Conservation (phyloP, 2,797 vertebrate species). For the Decapterus maruadsi region DNA sequence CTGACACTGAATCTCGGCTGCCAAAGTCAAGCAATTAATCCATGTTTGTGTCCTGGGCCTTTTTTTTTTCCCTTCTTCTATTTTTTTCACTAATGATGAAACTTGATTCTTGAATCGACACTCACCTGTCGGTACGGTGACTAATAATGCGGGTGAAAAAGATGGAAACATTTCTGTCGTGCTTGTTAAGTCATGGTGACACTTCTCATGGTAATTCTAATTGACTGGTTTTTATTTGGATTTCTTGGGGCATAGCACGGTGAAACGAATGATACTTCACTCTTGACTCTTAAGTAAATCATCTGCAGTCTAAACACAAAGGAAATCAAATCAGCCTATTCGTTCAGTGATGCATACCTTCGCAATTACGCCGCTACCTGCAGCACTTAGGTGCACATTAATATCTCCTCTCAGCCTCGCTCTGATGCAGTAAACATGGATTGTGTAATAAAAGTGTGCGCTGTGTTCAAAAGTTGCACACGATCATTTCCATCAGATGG, state of each 20-base stretch:
- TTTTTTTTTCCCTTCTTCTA: constrained; percentile 12
- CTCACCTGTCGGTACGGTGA: constrained; percentile 7
- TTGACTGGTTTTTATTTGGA: constrained; percentile 28
- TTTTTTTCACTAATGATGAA: constrained; percentile 23
- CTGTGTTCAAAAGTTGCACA: constrained; percentile 8
- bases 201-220: constrained; percentile 13
- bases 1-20: constrained; percentile 78
- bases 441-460: constrained; percentile 6
- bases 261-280: constrained; percentile 40
- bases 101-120: constrained; percentile 29
- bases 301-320: constrained; percentile 65
- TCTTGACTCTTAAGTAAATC: constrained; percentile 61
- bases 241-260: constrained; percentile 9
- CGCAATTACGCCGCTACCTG: constrained; percentile 63
- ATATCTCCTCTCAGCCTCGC: constrained; percentile 35
- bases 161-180: constrained; percentile 12
- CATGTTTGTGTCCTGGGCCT: constrained; percentile 61
- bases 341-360: constrained; percentile 45
- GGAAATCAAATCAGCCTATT: constrained; percentile 68
- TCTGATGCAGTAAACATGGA: constrained; percentile 37
- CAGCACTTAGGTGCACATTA: constrained; percentile 53
- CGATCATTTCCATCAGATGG: constrained; percentile 10
- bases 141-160: not conserved
- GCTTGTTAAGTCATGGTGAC: constrained; percentile 10
- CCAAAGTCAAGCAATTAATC: constrained; percentile 78